phyloP scores from a whole-genome alignment of 2,113 vertebrate genomes.

The Pogona vitticeps region DNA sequence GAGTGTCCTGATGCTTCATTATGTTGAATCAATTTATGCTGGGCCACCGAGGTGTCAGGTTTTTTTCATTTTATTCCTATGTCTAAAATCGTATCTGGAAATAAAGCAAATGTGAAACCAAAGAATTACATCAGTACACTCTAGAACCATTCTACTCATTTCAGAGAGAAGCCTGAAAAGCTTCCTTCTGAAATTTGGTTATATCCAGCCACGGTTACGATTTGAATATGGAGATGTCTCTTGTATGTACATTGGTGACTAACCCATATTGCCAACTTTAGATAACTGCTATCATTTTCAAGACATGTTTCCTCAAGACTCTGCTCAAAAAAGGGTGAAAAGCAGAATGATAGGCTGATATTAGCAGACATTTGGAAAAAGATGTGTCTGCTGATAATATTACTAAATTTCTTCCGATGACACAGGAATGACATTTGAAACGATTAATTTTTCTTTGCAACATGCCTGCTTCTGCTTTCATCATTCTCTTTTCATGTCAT shows the following conservation, averaged over 20 bases:
- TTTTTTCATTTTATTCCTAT: slow-evolving; percentile 25
- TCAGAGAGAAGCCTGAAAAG: not conserved
- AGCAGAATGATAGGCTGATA: slow-evolving; percentile 30
- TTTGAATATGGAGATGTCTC: not conserved
- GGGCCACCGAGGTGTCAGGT: not conserved
- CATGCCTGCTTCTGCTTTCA: slow-evolving; percentile 30
- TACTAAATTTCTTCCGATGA: slow-evolving; percentile 51
- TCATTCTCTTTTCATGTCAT: slow-evolving; percentile 29
- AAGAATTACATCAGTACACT: not conserved
- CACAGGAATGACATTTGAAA: slow-evolving; percentile 26
- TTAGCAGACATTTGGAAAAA: slow-evolving; percentile 12
- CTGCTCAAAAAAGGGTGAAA: slow-evolving; percentile 24
- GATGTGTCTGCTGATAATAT: slow-evolving; percentile 15
- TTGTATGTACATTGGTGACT: slow-evolving; percentile 10
- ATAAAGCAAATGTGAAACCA: slow-evolving; percentile 9
- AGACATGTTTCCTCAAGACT: slow-evolving; percentile 46
- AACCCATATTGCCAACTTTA: slow-evolving; percentile 31
- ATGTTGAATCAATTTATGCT: slow-evolving; percentile 20
- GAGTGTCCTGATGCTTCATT: not conserved
- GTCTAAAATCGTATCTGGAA: slow-evolving; percentile 50
- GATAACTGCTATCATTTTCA: slow-evolving; percentile 42
- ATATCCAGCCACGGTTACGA: not conserved
- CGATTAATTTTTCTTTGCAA: slow-evolving; percentile 41
- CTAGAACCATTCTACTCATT: not conserved
- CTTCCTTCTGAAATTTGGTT: not conserved